Evolutionary conservation across 2,797 vertebrate genomes (phyloP).

Genomic region (Apodemus agrarius): DNA sequence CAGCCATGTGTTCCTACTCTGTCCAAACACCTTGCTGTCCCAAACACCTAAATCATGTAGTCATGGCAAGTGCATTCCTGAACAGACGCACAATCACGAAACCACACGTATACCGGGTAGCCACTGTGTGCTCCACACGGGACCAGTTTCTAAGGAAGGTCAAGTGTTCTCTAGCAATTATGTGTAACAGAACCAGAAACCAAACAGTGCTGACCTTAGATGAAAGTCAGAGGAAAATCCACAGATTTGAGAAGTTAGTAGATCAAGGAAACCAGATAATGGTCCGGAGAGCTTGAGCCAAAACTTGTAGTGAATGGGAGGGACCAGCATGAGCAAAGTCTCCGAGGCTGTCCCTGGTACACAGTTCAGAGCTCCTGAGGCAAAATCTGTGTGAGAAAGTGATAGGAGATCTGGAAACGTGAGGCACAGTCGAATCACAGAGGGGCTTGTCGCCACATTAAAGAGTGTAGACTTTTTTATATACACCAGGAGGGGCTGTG

Average conservation of each 20-base stretch:
- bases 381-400: background rate
- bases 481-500: background rate
- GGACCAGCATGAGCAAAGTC: background rate
- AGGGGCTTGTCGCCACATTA: background rate
- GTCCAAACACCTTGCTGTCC: background rate
- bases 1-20: background rate
- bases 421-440: too few relatives aligned
- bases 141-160: background rate
- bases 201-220: background rate
- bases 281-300: background rate
- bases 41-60: background rate
- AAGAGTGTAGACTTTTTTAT: background rate
- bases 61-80: background rate
- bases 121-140: background rate
- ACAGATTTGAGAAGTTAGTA: background rate
- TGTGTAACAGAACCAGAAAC: background rate
- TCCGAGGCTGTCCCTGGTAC: background rate
- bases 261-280: background rate
- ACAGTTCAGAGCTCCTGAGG: background rate
- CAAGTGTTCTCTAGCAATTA: background rate
- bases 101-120: background rate
- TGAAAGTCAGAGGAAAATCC: background rate
- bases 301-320: background rate
- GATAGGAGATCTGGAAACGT: background rate
- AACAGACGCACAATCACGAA: constrained; percentile 2